Evolutionary conservation across 2,113 vertebrate species (phyloP), one percentile per base, ranked within the genome.

Genomic region (Promerops cafer): DNA sequence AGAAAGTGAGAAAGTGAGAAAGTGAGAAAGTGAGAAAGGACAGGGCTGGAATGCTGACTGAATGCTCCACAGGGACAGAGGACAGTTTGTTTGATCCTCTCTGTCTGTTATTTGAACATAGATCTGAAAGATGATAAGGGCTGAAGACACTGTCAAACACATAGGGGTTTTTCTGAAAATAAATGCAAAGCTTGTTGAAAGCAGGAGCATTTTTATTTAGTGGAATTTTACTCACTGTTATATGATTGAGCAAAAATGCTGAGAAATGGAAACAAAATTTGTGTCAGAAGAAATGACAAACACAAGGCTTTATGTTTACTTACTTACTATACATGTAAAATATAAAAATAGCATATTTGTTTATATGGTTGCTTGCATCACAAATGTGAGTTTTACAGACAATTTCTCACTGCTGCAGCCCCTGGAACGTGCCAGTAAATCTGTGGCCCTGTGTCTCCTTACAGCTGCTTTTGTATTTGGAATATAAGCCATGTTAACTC

Each of bases 1-100:
- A 84, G 61, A 94, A 96, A 94, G 92, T 60, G 54, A 89, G 66
- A 80, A 93, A 92, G 85, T 49, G 89, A 83, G 49, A 40, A 64
- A 50, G 66, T 52, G 92, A 80, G 60, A 87, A 80, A 81, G 68
- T 56, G 63, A 74, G 65, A 92, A 90, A 92, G 61, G 75, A 71
- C 64, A 50, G 22, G 31, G 53, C 44, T 86, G 94, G 92, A 94
- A 96, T 89, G 87, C 59, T 81, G 75, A 23, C 54, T 90, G 68
- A 64, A 64, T 0, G 2, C 68, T 81, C 71, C 65, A 59, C 27
- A 52, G 70, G 76, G 59, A 90, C 35, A 80, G 78, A 69, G 39
- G 61, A 87, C 72, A 70, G 83, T 74, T 76, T 87, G 52, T 87
- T 91, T 93, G 82, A 85, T 65, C 65, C 18, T 42, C 19, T 81